Percentiles rank a stretch among this genome's conserved stretches.
Conservation (phyloP, 2,797 vertebrate genomes). For the Carduelis carduelis region DNA sequence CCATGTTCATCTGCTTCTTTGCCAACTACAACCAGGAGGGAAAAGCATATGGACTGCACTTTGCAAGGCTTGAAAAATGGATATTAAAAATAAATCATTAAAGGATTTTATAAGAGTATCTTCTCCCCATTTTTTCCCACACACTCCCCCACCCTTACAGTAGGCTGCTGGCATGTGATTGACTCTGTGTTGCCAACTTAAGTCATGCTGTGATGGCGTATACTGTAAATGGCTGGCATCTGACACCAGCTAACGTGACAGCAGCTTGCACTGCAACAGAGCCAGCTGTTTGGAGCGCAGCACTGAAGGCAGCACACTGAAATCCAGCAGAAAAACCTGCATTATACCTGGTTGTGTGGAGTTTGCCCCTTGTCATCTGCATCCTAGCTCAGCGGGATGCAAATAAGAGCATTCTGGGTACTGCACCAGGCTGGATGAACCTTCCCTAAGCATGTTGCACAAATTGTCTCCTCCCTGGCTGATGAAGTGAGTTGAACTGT, state of each 20-base stretch:
- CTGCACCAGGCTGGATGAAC: not conserved
- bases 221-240: conserved; percentile 63
- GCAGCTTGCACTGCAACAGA: not conserved
- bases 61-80: not conserved
- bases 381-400: not conserved
- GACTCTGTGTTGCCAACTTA: conserved; percentile 45
- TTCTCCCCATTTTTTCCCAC: conserved; percentile 37
- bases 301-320: not conserved
- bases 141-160: conserved; percentile 17
- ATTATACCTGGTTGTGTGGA: not conserved
- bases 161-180: conserved; percentile 53
- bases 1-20: not conserved
- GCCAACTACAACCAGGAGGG: conserved; percentile 44
- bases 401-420: not conserved
- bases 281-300: not conserved
- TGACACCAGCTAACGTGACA: conserved; percentile 29
- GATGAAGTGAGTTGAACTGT: not conserved
- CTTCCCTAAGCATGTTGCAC: not conserved
- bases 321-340: not conserved
- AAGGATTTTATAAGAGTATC: not conserved
- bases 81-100: conserved; percentile 57
- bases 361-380: not conserved
- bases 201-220: conserved; percentile 36
- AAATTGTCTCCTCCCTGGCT: not conserved
- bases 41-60: conserved; percentile 24